Conservation (phyloP, 2,888 invertebrate species). For the Trissonchulus sp. region DNA sequence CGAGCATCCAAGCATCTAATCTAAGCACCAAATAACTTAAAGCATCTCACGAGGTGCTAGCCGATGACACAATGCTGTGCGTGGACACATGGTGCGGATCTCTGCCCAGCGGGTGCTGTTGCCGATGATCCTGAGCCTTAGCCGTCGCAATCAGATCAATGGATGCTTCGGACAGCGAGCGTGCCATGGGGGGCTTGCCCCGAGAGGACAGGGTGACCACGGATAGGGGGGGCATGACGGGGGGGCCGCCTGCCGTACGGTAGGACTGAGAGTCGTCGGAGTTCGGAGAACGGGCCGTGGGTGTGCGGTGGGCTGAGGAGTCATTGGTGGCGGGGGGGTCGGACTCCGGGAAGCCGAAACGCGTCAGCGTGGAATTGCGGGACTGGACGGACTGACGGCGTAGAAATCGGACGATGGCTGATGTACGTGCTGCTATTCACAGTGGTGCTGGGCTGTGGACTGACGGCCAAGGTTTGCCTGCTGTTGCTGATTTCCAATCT, state of each 20-base stretch:
- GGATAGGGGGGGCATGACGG: neutral
- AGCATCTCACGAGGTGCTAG: no score
- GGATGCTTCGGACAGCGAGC: neutral
- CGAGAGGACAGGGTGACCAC: neutral
- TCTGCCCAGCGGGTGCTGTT: neutral
- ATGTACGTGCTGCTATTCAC: conserved; percentile 29
- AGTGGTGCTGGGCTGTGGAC: conserved; percentile 27
- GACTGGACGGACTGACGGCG: no score
- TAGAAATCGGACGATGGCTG: no score
- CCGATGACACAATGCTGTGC: neutral
- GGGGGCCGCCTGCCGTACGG: neutral
- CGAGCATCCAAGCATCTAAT: no score
- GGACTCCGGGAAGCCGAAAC: no score
- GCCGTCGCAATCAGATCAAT: neutral
- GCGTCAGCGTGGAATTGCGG: no score
- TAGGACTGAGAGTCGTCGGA: neutral
- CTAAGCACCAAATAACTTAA: no score
- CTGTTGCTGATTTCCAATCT: conserved; percentile 31
- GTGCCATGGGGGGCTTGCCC: neutral
- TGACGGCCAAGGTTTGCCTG: conserved; percentile 26
- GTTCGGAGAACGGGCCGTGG: neutral
- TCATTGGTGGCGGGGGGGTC: no score
- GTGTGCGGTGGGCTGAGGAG: neutral
- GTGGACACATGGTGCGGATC: neutral
- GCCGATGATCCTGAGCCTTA: conserved; percentile 3